These are phyloP conservation scores for Epirrhoe alternata DNA, from an alignment of 2,888 invertebrate species.

Conservation along the genomic window DNA sequence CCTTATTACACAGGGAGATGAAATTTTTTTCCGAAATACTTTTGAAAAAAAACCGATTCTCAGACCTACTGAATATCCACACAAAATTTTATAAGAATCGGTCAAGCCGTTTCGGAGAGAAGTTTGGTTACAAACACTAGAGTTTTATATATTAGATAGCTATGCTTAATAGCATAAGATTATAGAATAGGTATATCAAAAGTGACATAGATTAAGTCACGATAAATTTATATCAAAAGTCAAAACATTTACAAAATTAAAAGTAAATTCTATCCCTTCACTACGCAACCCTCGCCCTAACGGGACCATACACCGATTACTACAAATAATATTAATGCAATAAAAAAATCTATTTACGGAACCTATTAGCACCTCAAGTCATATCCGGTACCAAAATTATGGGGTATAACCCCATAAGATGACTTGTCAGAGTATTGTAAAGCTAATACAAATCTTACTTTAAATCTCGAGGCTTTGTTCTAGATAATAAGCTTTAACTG, in stretches of 20 bases:
- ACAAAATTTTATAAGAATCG: no score
- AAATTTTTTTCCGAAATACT: no score
- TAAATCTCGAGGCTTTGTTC: slow-evolving; percentile 40
- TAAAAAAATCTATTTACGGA: slow-evolving; percentile 63
- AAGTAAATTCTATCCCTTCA: background rate
- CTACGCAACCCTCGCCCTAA: slow-evolving; percentile 13
- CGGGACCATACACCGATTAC: slow-evolving; percentile 35
- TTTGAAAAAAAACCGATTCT: no score
- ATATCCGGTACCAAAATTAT: slow-evolving; percentile 77
- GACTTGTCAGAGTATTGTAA: slow-evolving; percentile 54
- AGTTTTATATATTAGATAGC: no score
- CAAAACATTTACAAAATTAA: background rate
- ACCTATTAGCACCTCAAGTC: slow-evolving; percentile 74
- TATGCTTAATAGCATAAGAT: no score
- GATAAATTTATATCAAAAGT: no score
- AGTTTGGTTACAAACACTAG: no score
- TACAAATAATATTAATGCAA: slow-evolving; percentile 33
- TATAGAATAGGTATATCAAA: no score
- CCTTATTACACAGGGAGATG: no score
- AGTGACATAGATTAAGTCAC: no score
- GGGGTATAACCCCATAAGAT: slow-evolving; percentile 65
- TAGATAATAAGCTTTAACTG: background rate
- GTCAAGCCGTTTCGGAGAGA: no score
- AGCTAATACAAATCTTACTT: slow-evolving; percentile 65
- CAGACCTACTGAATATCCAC: no score